Evolutionary conservation across 2,113 vertebrate species (phyloP), one percentile per base, ranked within the genome.

Genomic region (Leptosomus discolor): DNA sequence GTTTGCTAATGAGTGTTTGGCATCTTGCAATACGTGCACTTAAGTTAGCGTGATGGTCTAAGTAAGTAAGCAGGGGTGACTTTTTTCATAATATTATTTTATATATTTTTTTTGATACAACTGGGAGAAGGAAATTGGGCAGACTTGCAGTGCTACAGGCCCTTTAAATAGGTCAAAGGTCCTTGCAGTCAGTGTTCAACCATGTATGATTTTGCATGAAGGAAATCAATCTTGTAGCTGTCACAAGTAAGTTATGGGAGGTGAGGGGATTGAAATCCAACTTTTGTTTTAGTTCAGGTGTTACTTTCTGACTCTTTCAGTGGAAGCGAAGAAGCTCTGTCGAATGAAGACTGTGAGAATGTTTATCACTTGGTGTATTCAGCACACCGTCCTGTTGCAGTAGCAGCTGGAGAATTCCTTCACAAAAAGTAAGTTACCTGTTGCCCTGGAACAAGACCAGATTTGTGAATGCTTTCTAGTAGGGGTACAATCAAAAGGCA

Each of bases 291-390:
- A 56, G 65, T 61, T 98, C 8, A 90, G 27, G 41, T 97, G 61
- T 95, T 77, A 2, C 17, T 94, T 96, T 98, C 63, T 96, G 68
- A 64, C 88, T 98, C 79, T 98, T 98, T 19, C 98, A 99, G 99
- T 98, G 99, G 99, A 74, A 99, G 99, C 15, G 99, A 99, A 97
- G 99, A 99, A 92, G 99, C 99, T 61, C 98, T 99, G 96, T 99
- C 99, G 23, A 99, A 99, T 48, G 99, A 99, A 98, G 99, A 99
- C 98, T 99, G 99, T 94, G 99, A 99, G 98, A 99, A 99, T 56
- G 99, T 99, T 77, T 99, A 99, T 97, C 99, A 99, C 96, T 98
- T 99, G 97, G 99, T 99, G 11, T 99, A 99, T 96, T 99, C 99
- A 2, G 99, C 99, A 84, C 99, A 99, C 95, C 98, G 99, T 20